Evolutionary conservation across 2,797 vertebrate species (phyloP), one percentile per base, ranked within the genome.

Genomic region (Simalia tracyae): DNA sequence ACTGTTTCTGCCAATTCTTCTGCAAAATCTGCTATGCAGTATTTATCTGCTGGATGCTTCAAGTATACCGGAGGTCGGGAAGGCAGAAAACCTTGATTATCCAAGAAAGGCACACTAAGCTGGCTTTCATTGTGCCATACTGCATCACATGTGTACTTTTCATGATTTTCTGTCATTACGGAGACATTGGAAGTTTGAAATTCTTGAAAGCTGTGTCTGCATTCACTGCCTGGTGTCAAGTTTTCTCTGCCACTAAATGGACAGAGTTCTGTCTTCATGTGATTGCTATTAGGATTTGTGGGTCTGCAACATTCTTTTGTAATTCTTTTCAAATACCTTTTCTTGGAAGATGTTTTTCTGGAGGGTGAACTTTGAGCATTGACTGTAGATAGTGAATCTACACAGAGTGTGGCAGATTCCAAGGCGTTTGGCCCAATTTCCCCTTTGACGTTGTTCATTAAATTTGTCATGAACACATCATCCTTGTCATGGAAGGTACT

Each of bases 1-100:
- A 99, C 99, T 0, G 99, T 99, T 89, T 99, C 97, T 46, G 99
- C 98, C 96, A 99, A 96, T 96, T 99, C 99, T 95, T 99, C 99
- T 1, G 99, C 99, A 92, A 99, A 99, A 95, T 99, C 99, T 76
- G 98, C 97, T 92, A 99, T 97, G 81, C 98, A 98, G 76, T 98
- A 98, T 95, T 97, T 97, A 59, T 98, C 98, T 22, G 97, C 95
- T 92, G 98, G 97, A 90, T 96, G 97, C 97, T 98, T 98, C 64
- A 97, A 96, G 60, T 97, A 97, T 1, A 96, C 94, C 26, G 94
- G 56, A 90, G 98, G 90, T 42, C 95, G 98, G 96, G 95, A 91
- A 89, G 98, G 95, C 92, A 96, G 93, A 56, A 92, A 91, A 88
- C 90, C 89, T 2, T 97, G 96, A 86, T 91, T 96, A 86, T 94